Evolutionary conservation across 2,113 vertebrate species (phyloP), one percentile per base, ranked within the genome.

Genomic region (Bos indicus): DNA sequence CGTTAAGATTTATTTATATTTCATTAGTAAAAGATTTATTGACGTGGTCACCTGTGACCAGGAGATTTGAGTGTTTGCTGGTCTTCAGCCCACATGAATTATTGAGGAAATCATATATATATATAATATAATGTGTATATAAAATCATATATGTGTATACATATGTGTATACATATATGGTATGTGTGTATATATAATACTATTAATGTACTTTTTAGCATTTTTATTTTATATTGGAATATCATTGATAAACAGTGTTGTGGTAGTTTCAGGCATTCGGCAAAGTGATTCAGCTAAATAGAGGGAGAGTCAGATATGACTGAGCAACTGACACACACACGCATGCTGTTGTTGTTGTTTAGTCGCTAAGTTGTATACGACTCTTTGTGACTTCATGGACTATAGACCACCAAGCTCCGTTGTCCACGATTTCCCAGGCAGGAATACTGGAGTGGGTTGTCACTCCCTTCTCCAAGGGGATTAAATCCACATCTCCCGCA

Each of bases 1-100:
- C 59, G 23, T 90, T 96, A 90, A 97, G 82, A 90, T 0, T 17
- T 19, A 57, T 95, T 96, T 95, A 90, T 88, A 77, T 93, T 95
- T 62, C 92, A 40, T 95, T 17, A 98, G 71, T 78, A 1, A 95
- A 93, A 36, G 94, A 74, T 40, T 13, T n/a, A n/a, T 56, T 93
- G 60, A 77, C 78, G 84, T 26, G 78, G 36, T 91, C 52, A 89
- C 16, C 56, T 74, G 14, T 4, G 25, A 57, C 7, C 14, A n/a
- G 23, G 40, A 89, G 48, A 92, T 51, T 13, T 60, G 0, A 40
- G 23, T 77, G 14, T 71, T 83, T 85, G 59, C 59, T 91, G 51
- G 12, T 17, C 40, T 84, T 84, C 3, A 48, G 43, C n/a, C 2
- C 8, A 12, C 21, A 67, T 26, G 51, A 71, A 21, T 71, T 6